Evolutionary conservation across 2,888 invertebrate species (phyloP).

Genomic region (Pherbina coryleti): DNA sequence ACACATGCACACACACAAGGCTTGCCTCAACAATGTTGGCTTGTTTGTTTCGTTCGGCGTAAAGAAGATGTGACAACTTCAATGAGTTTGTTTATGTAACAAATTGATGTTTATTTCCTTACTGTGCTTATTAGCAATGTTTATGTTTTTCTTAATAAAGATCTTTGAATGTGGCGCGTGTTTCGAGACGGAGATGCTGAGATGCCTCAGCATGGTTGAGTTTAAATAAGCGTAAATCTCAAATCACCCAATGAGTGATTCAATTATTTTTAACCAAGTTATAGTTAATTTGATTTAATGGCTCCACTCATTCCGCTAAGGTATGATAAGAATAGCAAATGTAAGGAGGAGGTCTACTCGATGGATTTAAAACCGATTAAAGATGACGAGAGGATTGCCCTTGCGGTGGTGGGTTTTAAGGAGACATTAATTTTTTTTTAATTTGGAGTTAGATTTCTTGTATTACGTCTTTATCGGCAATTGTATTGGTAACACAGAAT

Average conservation of each 20-base stretch:
- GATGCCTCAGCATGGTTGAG: not conserved
- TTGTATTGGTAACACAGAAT: too few relatives aligned
- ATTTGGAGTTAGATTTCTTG: too few relatives aligned
- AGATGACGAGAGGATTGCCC: too few relatives aligned
- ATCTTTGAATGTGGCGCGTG: not conserved
- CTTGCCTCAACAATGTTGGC: conserved; percentile 5
- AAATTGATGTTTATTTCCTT: conserved; percentile 38
- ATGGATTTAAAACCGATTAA: not conserved
- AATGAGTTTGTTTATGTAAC: conserved; percentile 35
- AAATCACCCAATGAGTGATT: not conserved
- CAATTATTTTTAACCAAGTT: not conserved
- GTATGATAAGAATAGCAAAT: too few relatives aligned
- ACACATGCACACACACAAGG: not conserved
- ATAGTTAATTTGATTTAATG: too few relatives aligned
- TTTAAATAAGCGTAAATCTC: not conserved
- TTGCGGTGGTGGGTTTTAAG: too few relatives aligned
- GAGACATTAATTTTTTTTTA: too few relatives aligned
- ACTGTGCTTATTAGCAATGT: conserved; percentile 13
- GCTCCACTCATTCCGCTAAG: too few relatives aligned
- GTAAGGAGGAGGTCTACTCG: too few relatives aligned
- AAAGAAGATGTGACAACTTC: conserved; percentile 32
- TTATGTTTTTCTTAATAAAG: conserved; percentile 19
- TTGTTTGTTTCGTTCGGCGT: conserved; percentile 24
- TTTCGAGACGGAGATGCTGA: not conserved
- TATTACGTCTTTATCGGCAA: too few relatives aligned